A percentile compares a stretch with the other conserved stretches of the same genome.
phyloP scores from a whole-genome alignment of 2,113 vertebrate species.

The Tonatia bakeri region DNA sequence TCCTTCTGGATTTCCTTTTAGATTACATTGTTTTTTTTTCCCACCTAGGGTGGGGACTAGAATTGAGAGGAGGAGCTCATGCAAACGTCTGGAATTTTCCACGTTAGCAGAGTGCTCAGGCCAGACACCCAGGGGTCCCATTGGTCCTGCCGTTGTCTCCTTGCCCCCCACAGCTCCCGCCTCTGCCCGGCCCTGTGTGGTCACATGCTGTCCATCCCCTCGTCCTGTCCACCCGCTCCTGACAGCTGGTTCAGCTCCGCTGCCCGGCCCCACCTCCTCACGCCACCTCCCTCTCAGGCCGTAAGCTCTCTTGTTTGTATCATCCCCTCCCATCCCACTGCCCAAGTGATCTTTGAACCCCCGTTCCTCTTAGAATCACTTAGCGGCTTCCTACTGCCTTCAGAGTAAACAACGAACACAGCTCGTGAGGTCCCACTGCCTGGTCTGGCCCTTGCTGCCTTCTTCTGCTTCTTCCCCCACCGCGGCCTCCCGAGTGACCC shows the following conservation, averaged over 20 bases:
- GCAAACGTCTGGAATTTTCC: background rate
- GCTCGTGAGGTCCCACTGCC: background rate
- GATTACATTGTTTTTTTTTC: background rate
- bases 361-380: background rate
- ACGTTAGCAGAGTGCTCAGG: background rate
- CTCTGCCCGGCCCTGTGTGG: accelerated
- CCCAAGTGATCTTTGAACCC: background rate
- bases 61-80: background rate
- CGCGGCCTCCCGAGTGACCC: too few species aligned
- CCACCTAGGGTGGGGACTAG: background rate
- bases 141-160: accelerated
- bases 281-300: background rate
- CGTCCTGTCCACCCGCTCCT: background rate
- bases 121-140: background rate
- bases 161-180: accelerated
- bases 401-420: background rate
- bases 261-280: accelerated
- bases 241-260: background rate
- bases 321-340: background rate
- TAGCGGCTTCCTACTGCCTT: background rate
- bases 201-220: accelerated
- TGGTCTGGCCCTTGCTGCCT: background rate
- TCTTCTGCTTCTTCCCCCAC: background rate
- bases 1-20: background rate
- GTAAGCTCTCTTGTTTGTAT: background rate